phyloP scores from a whole-genome alignment of 2,113 vertebrate genomes.

The Sphyrna mokarran region DNA sequence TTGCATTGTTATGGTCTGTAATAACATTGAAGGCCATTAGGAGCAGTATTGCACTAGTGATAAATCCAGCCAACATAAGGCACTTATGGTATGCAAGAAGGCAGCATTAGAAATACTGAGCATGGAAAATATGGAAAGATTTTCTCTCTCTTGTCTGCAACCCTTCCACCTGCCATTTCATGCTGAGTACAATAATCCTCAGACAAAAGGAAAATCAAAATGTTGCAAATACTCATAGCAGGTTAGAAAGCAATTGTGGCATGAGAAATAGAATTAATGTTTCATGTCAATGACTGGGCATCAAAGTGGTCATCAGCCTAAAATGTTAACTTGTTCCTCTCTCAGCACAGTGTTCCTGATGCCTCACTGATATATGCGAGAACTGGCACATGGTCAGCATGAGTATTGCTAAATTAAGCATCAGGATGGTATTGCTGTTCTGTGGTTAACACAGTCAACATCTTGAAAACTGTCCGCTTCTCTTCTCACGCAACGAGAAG shows the following conservation, averaged over 20 bases:
- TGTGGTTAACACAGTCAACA: not conserved
- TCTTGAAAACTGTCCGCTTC: not conserved
- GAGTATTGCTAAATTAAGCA: not conserved
- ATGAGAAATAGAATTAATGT: not conserved
- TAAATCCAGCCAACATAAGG: not conserved
- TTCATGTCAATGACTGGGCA: not conserved
- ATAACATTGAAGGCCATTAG: slow-evolving; percentile 42
- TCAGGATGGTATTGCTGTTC: not conserved
- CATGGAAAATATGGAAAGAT: not conserved
- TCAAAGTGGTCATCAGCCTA: too few species aligned
- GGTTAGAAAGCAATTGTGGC: not conserved
- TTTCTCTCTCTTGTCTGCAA: not conserved
- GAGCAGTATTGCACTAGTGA: not conserved
- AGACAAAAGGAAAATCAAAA: not conserved
- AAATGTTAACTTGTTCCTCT: not conserved
- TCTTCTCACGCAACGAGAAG: not conserved
- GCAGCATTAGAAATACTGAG: not conserved
- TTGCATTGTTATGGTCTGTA: slow-evolving; percentile 95
- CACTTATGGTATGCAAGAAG: not conserved
- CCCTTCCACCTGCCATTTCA: not conserved
- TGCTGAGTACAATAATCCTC: not conserved
- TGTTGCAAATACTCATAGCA: not conserved
- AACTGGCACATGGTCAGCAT: not conserved
- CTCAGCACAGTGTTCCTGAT: not conserved
- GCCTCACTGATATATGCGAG: not conserved